A percentile compares a stretch with the other conserved stretches of the same genome.
These are phyloP conservation scores for Catharus fuscescens DNA, from an alignment of 2,113 vertebrate genomes.

Conservation along the genomic window DNA sequence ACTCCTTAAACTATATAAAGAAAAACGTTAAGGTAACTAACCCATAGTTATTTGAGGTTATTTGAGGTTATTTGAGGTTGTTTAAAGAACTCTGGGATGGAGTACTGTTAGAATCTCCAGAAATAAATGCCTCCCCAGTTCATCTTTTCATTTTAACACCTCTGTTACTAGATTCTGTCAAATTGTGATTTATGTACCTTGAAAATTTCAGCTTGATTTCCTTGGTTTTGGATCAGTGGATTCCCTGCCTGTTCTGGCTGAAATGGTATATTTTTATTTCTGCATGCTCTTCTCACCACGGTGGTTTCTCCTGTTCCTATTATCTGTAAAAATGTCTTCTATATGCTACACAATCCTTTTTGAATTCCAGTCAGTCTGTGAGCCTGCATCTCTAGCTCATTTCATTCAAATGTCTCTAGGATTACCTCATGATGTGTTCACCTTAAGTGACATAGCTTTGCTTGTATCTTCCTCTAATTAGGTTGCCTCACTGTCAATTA, in stretches of 20 bases:
- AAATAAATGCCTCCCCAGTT: neutral
- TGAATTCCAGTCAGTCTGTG: neutral
- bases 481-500: neutral
- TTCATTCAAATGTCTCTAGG: neutral
- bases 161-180: neutral
- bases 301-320: neutral
- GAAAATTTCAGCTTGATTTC: neutral
- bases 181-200: neutral
- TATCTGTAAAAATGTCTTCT: neutral
- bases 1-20: neutral
- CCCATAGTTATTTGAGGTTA: neutral
- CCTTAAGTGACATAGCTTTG: neutral
- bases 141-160: neutral
- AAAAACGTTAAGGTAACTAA: neutral
- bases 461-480: neutral
- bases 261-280: neutral
- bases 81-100: neutral
- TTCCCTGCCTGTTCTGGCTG: neutral
- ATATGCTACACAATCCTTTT: neutral
- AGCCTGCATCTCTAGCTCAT: neutral
- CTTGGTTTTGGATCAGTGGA: neutral
- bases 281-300: fast-evolving
- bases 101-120: neutral
- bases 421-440: neutral
- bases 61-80: neutral